Conservation (phyloP, 2,888 invertebrate species). For the Yponomeuta evonymella region DNA sequence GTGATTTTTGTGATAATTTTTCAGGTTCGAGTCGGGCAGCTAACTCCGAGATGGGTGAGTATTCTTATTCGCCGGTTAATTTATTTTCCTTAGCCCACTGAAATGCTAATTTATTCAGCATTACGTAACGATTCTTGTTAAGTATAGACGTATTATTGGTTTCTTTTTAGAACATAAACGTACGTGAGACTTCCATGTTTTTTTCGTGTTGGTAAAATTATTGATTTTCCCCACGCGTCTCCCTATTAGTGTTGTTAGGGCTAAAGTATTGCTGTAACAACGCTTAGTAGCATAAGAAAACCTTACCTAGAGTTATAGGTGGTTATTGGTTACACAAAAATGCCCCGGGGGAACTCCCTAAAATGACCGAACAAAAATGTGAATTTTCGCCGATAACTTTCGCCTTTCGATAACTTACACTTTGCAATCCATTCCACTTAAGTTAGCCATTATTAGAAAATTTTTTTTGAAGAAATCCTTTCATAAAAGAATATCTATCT, state of each 20-base stretch:
- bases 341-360: neutral
- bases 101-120: neutral
- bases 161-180: neutral
- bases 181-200: conserved; percentile 25
- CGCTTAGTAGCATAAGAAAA: neutral
- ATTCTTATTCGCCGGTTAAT: conserved; percentile 39
- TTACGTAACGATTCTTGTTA: neutral
- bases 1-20: conserved; percentile 33
- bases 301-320: neutral
- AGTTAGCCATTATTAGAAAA: neutral
- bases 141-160: too few relatives aligned
- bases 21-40: conserved; percentile 30
- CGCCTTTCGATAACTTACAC: too few relatives aligned
- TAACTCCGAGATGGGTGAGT: conserved; percentile 63
- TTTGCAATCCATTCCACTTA: neutral
- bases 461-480: neutral
- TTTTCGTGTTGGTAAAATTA: conserved; percentile 48
- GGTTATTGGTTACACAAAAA: neutral
- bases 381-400: neutral
- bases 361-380: neutral
- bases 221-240: conserved; percentile 64
- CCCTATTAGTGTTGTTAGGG: neutral
- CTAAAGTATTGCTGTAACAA: neutral
- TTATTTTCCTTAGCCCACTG: conserved; percentile 22
- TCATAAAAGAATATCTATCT: neutral